Conservation (phyloP, 1,140 invertebrate species). For the Theocolax elegans region DNA sequence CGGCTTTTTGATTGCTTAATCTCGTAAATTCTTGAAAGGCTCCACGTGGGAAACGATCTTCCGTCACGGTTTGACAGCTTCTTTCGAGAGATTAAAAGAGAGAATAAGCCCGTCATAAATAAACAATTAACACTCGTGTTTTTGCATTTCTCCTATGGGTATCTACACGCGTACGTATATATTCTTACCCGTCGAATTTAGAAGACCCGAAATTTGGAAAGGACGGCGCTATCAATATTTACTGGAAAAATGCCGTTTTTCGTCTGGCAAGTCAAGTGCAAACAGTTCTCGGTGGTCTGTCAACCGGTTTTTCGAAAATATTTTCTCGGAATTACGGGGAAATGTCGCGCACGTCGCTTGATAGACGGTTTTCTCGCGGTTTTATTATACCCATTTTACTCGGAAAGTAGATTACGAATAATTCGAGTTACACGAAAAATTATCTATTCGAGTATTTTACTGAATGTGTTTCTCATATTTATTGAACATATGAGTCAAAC, state of each 20-base stretch:
- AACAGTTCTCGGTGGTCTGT: neutral
- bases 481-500: no score
- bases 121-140: constrained; percentile 36
- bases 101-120: neutral
- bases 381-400: no score
- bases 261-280: constrained; percentile 20
- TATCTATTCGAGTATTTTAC: no score
- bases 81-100: neutral
- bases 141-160: neutral
- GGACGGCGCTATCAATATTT: constrained; percentile 31
- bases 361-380: no score
- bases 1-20: constrained; percentile 61
- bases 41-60: constrained; percentile 14
- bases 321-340: no score
- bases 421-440: no score
- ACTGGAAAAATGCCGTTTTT: neutral
- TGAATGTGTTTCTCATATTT: no score
- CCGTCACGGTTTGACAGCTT: constrained; percentile 22
- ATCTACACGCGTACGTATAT: neutral
- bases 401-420: no score
- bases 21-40: constrained; percentile 40
- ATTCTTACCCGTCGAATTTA: neutral
- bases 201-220: constrained; percentile 2
- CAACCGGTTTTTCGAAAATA: neutral
- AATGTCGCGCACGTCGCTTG: no score